A percentile compares a stretch with the other conserved stretches of the same genome.
Evolutionary conservation across 2,113 vertebrate species (phyloP).

Genomic region (Tamias sibiricus): DNA sequence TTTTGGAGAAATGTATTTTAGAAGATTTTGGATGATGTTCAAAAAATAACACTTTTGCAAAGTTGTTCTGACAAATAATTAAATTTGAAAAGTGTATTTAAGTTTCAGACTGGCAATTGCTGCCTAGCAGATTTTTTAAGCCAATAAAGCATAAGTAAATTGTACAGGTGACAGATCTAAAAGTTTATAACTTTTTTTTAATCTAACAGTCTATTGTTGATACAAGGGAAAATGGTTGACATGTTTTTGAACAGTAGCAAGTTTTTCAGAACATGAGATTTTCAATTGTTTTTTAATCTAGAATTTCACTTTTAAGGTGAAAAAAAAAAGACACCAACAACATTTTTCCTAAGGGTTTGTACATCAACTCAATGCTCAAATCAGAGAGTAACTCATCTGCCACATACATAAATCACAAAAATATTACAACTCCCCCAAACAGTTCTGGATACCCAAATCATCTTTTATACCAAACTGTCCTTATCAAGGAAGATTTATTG

Average conservation of each 20-base stretch:
- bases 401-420: neutral
- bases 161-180: constrained; percentile 10
- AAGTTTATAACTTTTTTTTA: constrained; percentile 47
- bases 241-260: constrained; percentile 37
- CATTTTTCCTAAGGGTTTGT: neutral
- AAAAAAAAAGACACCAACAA: neutral
- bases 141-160: constrained; percentile 4
- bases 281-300: constrained; percentile 27
- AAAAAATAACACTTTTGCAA: constrained; percentile 62
- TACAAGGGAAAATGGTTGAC: neutral
- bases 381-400: neutral
- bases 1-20: constrained; percentile 47
- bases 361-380: neutral
- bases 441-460: neutral
- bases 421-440: neutral
- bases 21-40: constrained; percentile 33
- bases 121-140: constrained; percentile 40
- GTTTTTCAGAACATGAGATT: constrained; percentile 45
- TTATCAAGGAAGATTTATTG: neutral
- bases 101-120: constrained; percentile 27
- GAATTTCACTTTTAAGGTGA: neutral
- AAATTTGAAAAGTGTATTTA: constrained; percentile 56
- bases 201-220: constrained; percentile 41
- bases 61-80: constrained; percentile 67
- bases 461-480: neutral